Evolutionary conservation across 1,140 invertebrate genomes (phyloP).

Genomic region (Papilio machaon): DNA sequence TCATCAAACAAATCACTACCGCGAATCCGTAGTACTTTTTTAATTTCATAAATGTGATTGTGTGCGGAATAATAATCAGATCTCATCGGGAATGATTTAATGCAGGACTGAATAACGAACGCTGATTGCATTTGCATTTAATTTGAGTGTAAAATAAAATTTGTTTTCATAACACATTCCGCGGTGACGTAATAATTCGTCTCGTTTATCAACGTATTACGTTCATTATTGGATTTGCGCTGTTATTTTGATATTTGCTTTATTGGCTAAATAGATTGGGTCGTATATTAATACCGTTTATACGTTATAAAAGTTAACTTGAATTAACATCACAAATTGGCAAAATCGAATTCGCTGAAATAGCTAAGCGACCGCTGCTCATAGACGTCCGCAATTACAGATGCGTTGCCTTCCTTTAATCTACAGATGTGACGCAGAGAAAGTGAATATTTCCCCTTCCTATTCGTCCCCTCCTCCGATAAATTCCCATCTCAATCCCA

Average conservation of each 20-base stretch:
- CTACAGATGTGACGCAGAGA: too few relatives aligned
- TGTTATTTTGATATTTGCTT: slow-evolving; percentile 13
- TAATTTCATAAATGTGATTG: slow-evolving; percentile 18
- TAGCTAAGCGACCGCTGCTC: too few relatives aligned
- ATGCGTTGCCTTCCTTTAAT: too few relatives aligned
- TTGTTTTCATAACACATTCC: slow-evolving; percentile 42
- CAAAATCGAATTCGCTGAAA: too few relatives aligned
- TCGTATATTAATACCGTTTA: neutral
- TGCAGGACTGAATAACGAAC: slow-evolving; percentile 44
- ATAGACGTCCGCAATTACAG: too few relatives aligned
- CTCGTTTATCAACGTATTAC: slow-evolving; percentile 7
- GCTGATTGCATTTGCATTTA: slow-evolving; percentile 53
- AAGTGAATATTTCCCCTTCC: too few relatives aligned
- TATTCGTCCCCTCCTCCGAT: too few relatives aligned
- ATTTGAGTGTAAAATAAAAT: slow-evolving; percentile 43
- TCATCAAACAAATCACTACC: neutral
- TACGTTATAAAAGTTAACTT: neutral
- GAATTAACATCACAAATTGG: too few relatives aligned
- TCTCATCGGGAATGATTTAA: slow-evolving; percentile 49
- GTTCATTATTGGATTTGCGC: neutral
- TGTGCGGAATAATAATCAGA: slow-evolving; percentile 25
- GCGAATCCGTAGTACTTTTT: neutral
- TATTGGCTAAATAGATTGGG: neutral
- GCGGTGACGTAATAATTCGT: slow-evolving; percentile 23
- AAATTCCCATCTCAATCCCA: too few relatives aligned